A percentile compares a stretch with the other conserved stretches of the same genome.
These are phyloP conservation scores for Oncorhynchus mykiss DNA, from an alignment of 2,113 vertebrate genomes.

Conservation along the genomic window DNA sequence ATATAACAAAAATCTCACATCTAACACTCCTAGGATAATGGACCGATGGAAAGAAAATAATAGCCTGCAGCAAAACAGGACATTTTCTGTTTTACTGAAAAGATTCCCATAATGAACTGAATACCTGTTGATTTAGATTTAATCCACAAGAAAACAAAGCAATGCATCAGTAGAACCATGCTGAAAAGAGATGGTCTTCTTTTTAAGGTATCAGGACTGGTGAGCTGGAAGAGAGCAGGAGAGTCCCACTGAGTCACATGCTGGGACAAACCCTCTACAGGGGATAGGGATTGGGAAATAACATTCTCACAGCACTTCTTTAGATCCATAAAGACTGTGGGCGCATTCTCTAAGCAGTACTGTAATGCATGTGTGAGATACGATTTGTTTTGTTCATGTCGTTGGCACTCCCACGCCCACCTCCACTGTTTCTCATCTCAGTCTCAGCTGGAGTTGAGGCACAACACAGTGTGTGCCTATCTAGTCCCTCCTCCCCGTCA, in stretches of 20 bases:
- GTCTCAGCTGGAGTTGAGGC: slow-evolving; percentile 14
- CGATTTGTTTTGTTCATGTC: neutral
- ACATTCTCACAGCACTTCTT: slow-evolving; percentile 2
- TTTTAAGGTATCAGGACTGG: neutral
- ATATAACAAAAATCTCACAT: no score
- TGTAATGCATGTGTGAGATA: slow-evolving; percentile 1
- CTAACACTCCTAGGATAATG: no score
- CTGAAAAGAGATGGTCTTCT: no score
- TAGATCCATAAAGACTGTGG: slow-evolving; percentile 5
- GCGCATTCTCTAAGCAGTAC: neutral
- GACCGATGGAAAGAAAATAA: no score
- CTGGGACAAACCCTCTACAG: neutral
- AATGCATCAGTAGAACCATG: no score
- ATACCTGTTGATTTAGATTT: no score
- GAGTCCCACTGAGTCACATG: no score
- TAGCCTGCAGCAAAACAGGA: no score
- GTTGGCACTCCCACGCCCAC: slow-evolving; percentile 7
- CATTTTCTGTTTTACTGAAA: no score
- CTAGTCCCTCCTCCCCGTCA: neutral
- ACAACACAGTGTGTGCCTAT: neutral
- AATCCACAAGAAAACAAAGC: no score
- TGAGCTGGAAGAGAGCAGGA: slow-evolving; percentile 17
- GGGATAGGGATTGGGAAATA: neutral
- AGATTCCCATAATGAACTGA: no score
- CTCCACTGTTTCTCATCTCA: slow-evolving; percentile 10